Conservation (phyloP, 2,888 invertebrate species). For the Ligdia adustata region DNA sequence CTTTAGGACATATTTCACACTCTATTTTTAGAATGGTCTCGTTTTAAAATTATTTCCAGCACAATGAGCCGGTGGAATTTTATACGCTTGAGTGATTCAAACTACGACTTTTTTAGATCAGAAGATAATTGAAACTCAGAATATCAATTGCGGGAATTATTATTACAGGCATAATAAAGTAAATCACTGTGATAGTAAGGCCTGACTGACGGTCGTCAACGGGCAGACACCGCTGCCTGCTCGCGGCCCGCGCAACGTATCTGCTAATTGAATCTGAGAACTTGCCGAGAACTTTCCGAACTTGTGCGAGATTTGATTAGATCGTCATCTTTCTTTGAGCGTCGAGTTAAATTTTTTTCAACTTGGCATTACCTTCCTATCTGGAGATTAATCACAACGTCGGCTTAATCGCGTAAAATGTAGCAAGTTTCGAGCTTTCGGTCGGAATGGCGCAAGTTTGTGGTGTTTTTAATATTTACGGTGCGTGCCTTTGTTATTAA, state of each 20-base stretch:
- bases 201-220: constrained; percentile 29
- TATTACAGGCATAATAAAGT: constrained; percentile 50
- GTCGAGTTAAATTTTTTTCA: constrained; percentile 61
- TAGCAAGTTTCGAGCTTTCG: constrained; percentile 38
- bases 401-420: constrained; percentile 41
- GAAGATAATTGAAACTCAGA: background rate
- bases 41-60: constrained; percentile 14
- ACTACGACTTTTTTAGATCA: constrained; percentile 20
- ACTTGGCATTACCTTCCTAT: constrained; percentile 49
- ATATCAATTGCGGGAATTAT: constrained; percentile 29
- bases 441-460: constrained; percentile 26
- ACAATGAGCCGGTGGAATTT: constrained; percentile 14
- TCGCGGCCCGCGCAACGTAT: constrained; percentile 53
- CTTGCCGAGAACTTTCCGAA: constrained; percentile 68
- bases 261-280: constrained; percentile 78
- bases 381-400: constrained; percentile 47
- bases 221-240: constrained; percentile 38
- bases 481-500: constrained; percentile 26
- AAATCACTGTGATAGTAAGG: constrained; percentile 42
- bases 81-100: too few relatives aligned
- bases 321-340: constrained; percentile 68
- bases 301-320: constrained; percentile 74
- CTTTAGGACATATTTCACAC: constrained; percentile 19
- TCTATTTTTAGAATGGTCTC: constrained; percentile 18
- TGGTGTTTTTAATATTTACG: constrained; percentile 28